Evolutionary conservation across 2,113 vertebrate species (phyloP).

Genomic region (Oncorhynchus nerka): DNA sequence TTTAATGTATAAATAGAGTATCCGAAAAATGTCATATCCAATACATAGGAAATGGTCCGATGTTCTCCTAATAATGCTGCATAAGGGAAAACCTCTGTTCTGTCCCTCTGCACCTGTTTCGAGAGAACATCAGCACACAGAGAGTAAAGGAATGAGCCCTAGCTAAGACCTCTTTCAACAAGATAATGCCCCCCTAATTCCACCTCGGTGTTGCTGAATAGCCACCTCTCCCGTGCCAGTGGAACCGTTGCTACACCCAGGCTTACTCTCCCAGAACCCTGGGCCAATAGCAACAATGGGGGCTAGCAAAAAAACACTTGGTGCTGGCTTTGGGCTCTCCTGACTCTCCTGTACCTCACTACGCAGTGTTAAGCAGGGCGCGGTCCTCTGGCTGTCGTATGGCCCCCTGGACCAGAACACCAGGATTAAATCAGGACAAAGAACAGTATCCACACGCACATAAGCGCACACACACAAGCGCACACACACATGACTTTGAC

Average conservation of each 20-base stretch:
- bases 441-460: not conserved
- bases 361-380: slow-evolving; percentile 9
- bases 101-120: slow-evolving; percentile 13
- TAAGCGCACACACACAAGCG: slow-evolving; percentile 11
- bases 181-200: slow-evolving; percentile 35
- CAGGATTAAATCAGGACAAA: slow-evolving; percentile 34
- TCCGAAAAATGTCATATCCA: too few species aligned
- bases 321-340: slow-evolving; percentile 4
- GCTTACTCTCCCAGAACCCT: not conserved
- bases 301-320: slow-evolving; percentile 15
- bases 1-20: too few species aligned
- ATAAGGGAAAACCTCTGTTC: not conserved
- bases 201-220: slow-evolving; percentile 29
- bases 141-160: slow-evolving; percentile 4
- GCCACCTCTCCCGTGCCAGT: slow-evolving; percentile 2
- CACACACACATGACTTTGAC: not conserved
- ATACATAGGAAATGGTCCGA: too few species aligned
- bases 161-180: slow-evolving; percentile 32
- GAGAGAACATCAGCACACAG: slow-evolving; percentile 9
- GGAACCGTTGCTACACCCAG: not conserved
- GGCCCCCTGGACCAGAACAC: not conserved
- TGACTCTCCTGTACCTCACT: not conserved
- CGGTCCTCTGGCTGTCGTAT: slow-evolving; percentile 9
- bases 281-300: slow-evolving; percentile 27
- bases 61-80: not conserved